Evolutionary conservation across 2,888 invertebrate genomes (phyloP).

Genomic region (Xanthostigma xanthostigma): DNA sequence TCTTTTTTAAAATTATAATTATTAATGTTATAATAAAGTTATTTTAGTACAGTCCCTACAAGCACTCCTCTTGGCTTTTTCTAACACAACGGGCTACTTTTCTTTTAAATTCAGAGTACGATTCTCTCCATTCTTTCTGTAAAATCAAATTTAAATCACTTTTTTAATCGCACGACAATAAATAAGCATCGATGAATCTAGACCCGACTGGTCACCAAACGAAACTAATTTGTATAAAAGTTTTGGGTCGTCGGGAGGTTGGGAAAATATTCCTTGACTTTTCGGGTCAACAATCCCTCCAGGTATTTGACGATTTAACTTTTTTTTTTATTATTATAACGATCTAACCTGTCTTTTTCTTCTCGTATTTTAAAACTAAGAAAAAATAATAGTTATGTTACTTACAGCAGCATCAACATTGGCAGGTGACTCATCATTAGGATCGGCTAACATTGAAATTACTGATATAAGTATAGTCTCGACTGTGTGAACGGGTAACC

Average conservation of each 20-base stretch:
- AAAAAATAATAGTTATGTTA: constrained; percentile 16
- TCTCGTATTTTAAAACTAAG: background rate
- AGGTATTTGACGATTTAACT: too few species aligned
- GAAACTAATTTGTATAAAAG: too few species aligned
- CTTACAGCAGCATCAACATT: constrained; percentile 98
- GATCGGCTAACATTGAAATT: constrained; percentile 98
- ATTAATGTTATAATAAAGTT: constrained; percentile 10
- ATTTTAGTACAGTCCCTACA: constrained; percentile 50
- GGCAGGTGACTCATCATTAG: constrained; percentile 97
- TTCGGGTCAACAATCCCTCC: too few species aligned
- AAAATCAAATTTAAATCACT: constrained; percentile 20
- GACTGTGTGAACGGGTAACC: constrained; percentile 97
- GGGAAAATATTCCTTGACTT: too few species aligned
- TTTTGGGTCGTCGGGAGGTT: too few species aligned
- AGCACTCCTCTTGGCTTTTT: constrained; percentile 97
- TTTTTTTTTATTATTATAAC: background rate
- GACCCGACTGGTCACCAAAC: too few species aligned
- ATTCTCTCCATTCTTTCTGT: constrained; percentile 98
- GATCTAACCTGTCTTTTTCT: background rate
- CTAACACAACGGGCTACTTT: constrained; percentile 96
- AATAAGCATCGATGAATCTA: background rate
- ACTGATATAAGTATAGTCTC: constrained; percentile 98
- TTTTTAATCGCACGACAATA: constrained; percentile 2
- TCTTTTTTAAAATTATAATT: background rate
- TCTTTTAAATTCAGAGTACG: constrained; percentile 92